Conservation (phyloP, 2,888 invertebrate genomes). For the Caenorhabditis sp. region DNA sequence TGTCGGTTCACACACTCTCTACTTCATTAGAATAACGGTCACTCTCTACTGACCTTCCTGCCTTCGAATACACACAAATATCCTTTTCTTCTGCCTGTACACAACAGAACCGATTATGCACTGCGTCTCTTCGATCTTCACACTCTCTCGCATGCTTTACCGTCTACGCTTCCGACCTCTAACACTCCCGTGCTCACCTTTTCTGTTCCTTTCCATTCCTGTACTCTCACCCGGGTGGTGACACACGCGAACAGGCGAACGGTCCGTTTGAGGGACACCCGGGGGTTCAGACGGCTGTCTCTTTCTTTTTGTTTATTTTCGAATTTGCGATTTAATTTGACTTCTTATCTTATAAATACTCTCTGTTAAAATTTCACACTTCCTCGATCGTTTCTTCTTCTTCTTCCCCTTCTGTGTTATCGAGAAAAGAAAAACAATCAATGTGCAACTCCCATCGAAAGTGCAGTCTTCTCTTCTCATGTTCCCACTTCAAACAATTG, state of each 20-base stretch:
- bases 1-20: neutral
- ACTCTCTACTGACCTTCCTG: conserved; percentile 44
- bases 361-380: conserved; percentile 24
- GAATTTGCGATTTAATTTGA: conserved; percentile 22
- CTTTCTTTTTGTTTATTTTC: conserved; percentile 31
- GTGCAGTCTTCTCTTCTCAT: conserved; percentile 39
- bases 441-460: conserved; percentile 41
- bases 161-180: conserved; percentile 37
- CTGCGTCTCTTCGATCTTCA: conserved; percentile 43
- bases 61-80: conserved; percentile 38
- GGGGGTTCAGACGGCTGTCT: conserved; percentile 35
- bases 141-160: conserved; percentile 34
- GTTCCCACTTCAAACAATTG: conserved; percentile 59
- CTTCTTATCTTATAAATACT: neutral
- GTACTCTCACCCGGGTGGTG: conserved; percentile 35
- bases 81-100: conserved; percentile 49
- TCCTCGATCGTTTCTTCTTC: conserved; percentile 18
- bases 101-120: conserved; percentile 55
- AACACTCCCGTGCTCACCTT: conserved; percentile 52
- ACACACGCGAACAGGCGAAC: conserved; percentile 46
- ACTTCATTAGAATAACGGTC: conserved; percentile 58
- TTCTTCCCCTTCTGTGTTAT: conserved; percentile 30
- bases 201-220: conserved; percentile 42
- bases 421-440: conserved; percentile 56
- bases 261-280: conserved; percentile 15